A percentile compares a stretch with the other conserved stretches of the same genome.
phyloP scores from a whole-genome alignment of 2,113 vertebrate genomes.

The Pterocles gutturalis region DNA sequence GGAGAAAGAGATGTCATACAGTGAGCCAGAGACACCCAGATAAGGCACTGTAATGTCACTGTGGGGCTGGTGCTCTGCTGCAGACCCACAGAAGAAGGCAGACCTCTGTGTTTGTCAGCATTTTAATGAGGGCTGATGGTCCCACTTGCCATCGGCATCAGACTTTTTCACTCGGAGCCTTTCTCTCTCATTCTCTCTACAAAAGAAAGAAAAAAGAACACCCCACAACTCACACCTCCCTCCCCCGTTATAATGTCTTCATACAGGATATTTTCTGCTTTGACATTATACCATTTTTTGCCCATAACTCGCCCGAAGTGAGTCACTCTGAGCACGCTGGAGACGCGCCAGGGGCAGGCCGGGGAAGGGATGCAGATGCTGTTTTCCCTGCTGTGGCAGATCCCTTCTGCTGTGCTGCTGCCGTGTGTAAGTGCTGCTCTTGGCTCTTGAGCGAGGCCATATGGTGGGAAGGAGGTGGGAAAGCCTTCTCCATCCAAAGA shows the following conservation, averaged over 20 bases:
- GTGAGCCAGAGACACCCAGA: neutral
- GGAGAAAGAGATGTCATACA: neutral
- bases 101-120: neutral
- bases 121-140: neutral
- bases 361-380: neutral
- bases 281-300: neutral
- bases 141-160: neutral
- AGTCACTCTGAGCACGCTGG: neutral
- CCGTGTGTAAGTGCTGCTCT: neutral
- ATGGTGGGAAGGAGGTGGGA: neutral
- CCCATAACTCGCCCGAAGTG: neutral
- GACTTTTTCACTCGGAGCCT: neutral
- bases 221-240: neutral
- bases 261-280: neutral
- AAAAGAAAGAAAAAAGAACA: neutral
- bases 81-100: neutral
- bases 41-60: neutral
- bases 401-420: neutral
- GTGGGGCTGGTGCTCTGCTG: neutral
- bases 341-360: neutral
- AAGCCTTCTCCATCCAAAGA: neutral
- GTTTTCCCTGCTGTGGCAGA: slow-evolving; percentile 3
- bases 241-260: neutral
- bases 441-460: neutral
- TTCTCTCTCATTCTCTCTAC: neutral